Percentiles rank a stretch among this genome's conserved stretches.
phyloP scores from a whole-genome alignment of 2,797 vertebrate species.

The Scolopax bukidnonensis region DNA sequence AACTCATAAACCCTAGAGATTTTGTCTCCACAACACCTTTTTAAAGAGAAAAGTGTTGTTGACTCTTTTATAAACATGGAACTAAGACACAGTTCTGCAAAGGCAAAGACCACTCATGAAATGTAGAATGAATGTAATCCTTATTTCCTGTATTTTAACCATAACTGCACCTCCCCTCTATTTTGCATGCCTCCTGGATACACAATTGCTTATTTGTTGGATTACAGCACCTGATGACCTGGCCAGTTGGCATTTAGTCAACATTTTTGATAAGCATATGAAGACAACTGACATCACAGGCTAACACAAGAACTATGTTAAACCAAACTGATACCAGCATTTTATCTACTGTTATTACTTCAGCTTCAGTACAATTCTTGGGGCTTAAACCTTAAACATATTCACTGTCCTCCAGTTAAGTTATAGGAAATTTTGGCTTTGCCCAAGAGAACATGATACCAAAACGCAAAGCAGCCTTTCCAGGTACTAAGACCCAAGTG shows the following conservation, averaged over 20 bases:
- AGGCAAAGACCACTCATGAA: neutral
- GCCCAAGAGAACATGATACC: neutral
- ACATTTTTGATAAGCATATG: neutral
- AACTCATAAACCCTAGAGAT: neutral
- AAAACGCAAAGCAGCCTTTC: neutral
- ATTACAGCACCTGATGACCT: neutral
- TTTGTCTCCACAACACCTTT: conserved; percentile 15
- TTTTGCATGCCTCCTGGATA: neutral
- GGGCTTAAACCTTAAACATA: neutral
- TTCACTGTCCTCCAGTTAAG: neutral
- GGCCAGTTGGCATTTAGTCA: neutral
- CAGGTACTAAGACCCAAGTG: neutral
- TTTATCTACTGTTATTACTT: neutral
- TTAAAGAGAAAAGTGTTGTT: neutral
- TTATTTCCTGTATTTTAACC: neutral
- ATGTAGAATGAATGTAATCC: neutral
- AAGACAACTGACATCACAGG: neutral
- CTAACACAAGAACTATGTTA: neutral
- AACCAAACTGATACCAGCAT: neutral
- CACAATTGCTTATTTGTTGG: neutral
- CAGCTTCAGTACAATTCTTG: neutral
- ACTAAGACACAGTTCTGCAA: neutral
- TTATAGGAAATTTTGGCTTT: neutral
- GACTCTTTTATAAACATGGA: neutral
- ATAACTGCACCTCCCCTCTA: neutral